Base-by-base conservation (phyloP, 2,113 vertebrate species). In the Haplochromis burtoni region DNA sequence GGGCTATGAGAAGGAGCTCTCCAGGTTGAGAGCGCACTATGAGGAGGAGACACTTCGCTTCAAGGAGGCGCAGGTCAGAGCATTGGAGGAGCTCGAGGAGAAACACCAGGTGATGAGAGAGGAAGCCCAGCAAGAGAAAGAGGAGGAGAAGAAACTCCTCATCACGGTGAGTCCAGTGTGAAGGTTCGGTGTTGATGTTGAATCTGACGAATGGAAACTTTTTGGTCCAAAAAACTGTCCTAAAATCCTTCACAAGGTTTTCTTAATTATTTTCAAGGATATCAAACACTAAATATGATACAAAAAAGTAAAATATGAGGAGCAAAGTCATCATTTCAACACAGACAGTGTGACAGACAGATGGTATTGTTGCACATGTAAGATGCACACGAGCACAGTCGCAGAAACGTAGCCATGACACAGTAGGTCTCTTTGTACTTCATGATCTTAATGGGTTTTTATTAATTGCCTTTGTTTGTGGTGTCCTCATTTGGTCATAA, bases 1-100 rank as follows among this genome's bases (percentile, higher is more conserved):
- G 95, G 96, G 95, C 92, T 98, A 98, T 73, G 98, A 99, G 95
- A 97, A 97, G 94, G 98, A 99, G 93, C 94, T 99, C 45, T 95
- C 97, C 85, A 97, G 96, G 88, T 92, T 98, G 80, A 97, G 97
- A 66, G 96, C 93, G 3, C 97, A 97, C 87, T 95, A 97, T 40
- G 98, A 99, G 96, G 98, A 97, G 84, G 98, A 99, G 92, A 95
- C 96, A 42, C 93, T 92, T 21, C 96, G 97, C 16, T 95, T 98
- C 93, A 98, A 97, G 83, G 97, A 98, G 86, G 96, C 97, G 24
- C 98, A 98, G 95, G 97, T 97, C 59, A 95, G 97, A 94, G 97
- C 96, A 1, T 92, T 99, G 86, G 98, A 98, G 92, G 98, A 99
- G 84, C 76, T 99, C 82, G 97, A 97, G 51, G 97, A 97, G 96